Evolutionary conservation across 2,797 vertebrate species (phyloP).

Genomic region (Alca torda): DNA sequence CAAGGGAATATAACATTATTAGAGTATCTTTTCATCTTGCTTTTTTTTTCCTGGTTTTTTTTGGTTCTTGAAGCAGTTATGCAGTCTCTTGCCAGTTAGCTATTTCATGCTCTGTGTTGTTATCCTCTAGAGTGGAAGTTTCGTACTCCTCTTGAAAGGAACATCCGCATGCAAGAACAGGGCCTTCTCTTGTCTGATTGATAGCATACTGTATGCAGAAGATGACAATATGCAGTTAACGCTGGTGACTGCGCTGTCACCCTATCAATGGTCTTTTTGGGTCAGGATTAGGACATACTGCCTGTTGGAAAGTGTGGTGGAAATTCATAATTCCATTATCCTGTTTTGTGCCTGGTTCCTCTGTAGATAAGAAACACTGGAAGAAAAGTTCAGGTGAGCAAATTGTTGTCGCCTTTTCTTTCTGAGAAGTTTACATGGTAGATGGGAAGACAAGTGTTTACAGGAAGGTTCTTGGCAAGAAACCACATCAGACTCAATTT

Average conservation of each 20-base stretch:
- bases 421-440: background rate
- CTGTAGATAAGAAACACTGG: background rate
- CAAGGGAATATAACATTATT: background rate
- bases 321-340: background rate
- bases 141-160: background rate
- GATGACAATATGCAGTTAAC: background rate
- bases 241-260: background rate
- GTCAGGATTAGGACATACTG: background rate
- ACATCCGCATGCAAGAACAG: background rate
- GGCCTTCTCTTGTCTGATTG: background rate
- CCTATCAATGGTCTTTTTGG: background rate
- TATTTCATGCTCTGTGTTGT: background rate
- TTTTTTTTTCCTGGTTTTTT: background rate
- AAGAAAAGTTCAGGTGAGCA: background rate
- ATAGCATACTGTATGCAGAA: background rate
- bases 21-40: background rate
- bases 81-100: background rate
- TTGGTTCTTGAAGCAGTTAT: background rate
- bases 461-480: background rate
- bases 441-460: background rate
- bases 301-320: background rate
- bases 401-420: background rate
- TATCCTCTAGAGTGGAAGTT: background rate
- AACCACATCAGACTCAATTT: background rate
- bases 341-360: background rate